These are phyloP conservation scores for Pygocentrus nattereri DNA, from an alignment of 2,797 vertebrate genomes.

Conservation along the genomic window DNA sequence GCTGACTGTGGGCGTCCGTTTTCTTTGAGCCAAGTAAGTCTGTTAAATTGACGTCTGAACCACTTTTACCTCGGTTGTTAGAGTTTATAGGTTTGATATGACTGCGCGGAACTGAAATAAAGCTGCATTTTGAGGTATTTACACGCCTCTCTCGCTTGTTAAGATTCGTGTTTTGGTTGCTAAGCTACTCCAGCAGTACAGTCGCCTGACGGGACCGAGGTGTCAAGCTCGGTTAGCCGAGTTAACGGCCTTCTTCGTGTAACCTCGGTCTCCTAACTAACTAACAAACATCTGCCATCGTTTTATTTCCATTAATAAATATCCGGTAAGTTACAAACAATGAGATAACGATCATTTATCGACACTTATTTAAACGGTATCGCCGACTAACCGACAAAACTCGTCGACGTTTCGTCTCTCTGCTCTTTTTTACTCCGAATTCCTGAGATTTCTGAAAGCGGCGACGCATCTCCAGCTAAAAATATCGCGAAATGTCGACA, in stretches of 20 bases:
- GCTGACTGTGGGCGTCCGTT: neutral
- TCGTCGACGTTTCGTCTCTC: too few relatives aligned
- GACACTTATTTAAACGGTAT: too few relatives aligned
- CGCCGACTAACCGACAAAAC: too few relatives aligned
- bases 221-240: neutral
- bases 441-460: too few relatives aligned
- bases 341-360: too few relatives aligned
- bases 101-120: neutral
- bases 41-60: neutral
- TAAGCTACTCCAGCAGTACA: neutral
- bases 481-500: too few relatives aligned
- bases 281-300: neutral
- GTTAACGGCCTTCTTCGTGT: neutral
- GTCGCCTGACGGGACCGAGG: neutral
- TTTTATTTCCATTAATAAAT: neutral
- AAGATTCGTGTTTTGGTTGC: neutral
- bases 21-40: conserved; percentile 18
- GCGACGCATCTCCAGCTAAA: too few relatives aligned
- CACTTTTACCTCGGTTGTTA: too few relatives aligned
- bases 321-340: neutral
- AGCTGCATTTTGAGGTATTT: neutral
- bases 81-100: neutral
- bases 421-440: too few relatives aligned
- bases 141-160: neutral
- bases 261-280: too few relatives aligned